A percentile compares a stretch with the other conserved stretches of the same genome.
phyloP scores from a whole-genome alignment of 2,797 vertebrate species.

The Myoxocephalus aenaeus region DNA sequence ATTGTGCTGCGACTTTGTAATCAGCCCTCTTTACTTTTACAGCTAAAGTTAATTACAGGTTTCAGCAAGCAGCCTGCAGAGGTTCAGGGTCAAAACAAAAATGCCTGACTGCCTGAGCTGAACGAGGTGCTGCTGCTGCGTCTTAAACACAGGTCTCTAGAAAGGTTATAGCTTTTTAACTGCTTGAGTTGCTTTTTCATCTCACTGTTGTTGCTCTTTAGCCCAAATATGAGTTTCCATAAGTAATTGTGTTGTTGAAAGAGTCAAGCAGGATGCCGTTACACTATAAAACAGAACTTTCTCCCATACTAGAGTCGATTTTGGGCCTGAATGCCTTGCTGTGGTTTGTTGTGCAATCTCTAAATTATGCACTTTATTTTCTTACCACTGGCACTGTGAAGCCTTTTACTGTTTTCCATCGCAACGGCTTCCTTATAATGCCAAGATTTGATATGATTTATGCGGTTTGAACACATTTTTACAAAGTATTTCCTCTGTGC shows the following conservation, averaged over 20 bases:
- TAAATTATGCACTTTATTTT: constrained; percentile 90
- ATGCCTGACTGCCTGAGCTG: constrained; percentile 48
- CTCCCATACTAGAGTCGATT: constrained; percentile 83
- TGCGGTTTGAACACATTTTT: constrained; percentile 26
- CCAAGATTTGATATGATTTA: constrained; percentile 44
- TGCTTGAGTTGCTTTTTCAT: constrained; percentile 56
- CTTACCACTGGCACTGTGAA: constrained; percentile 87
- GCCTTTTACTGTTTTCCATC: constrained; percentile 78
- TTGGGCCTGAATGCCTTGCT: constrained; percentile 87
- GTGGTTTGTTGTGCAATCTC: constrained; percentile 94
- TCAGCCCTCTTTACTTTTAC: constrained; percentile 71
- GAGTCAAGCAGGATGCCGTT: constrained; percentile 78
- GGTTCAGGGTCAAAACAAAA: constrained; percentile 73
- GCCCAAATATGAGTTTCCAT: constrained; percentile 80
- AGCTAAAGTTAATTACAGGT: constrained; percentile 77
- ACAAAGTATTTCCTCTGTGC: background rate
- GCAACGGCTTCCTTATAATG: constrained; percentile 56
- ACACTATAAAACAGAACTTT: constrained; percentile 66
- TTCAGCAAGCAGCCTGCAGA: constrained; percentile 68
- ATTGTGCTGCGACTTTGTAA: constrained; percentile 69
- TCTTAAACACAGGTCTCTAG: constrained; percentile 21
- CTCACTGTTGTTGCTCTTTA: constrained; percentile 38
- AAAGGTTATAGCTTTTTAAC: constrained; percentile 30
- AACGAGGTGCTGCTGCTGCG: constrained; percentile 28
- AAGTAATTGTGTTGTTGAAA: constrained; percentile 84